phyloP scores from a whole-genome alignment of 2,888 invertebrate genomes.

The Eupsilia transversa region DNA sequence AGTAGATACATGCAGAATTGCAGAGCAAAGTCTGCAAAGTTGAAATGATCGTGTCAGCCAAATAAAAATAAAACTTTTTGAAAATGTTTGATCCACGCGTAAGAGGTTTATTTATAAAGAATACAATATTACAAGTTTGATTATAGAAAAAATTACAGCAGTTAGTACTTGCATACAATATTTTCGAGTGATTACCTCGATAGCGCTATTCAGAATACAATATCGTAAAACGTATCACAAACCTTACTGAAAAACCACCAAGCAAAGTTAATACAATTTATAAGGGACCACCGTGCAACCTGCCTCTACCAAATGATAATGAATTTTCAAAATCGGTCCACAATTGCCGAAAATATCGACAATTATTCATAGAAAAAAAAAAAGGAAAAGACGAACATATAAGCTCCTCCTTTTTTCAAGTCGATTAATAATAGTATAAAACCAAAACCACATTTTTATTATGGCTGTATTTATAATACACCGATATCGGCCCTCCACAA shows the following conservation, averaged over 20 bases:
- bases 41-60: constrained; percentile 3
- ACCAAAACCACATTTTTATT: not conserved
- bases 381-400: too few species aligned
- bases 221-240: too few species aligned
- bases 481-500: not conserved
- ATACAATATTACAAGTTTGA: not conserved
- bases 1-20: not conserved
- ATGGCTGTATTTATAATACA: not conserved
- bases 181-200: not conserved
- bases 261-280: too few species aligned
- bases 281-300: too few species aligned
- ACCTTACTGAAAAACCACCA: too few species aligned
- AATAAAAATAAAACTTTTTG: not conserved
- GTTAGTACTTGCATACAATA: not conserved
- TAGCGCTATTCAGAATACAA: not conserved
- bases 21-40: constrained; percentile 18
- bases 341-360: too few species aligned
- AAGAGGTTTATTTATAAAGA: not conserved
- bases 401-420: too few species aligned
- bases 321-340: too few species aligned
- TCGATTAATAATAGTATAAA: not conserved
- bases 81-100: not conserved
- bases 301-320: too few species aligned
- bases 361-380: too few species aligned
- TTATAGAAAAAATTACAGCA: not conserved